Evolutionary conservation across 1,140 invertebrate genomes (phyloP), one percentile per base, ranked within the genome.

Genomic region (Heliconius nattereri): DNA sequence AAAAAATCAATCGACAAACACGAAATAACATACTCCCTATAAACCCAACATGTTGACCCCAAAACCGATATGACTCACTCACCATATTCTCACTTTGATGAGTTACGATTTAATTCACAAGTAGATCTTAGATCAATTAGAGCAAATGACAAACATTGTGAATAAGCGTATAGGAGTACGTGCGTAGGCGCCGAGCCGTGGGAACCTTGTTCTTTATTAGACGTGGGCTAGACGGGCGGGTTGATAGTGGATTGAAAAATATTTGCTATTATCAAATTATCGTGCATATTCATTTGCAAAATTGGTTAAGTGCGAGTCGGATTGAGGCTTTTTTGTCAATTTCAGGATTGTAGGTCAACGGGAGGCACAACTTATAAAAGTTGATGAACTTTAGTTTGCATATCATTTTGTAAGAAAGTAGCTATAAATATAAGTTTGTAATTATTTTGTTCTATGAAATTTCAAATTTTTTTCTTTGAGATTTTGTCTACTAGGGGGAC

Each of bases 51-150:
- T 23, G 29, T 23, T 60, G 49, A 73, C 52, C 52, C 29, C 57
- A 75, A 79, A 73, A 75, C 52, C 40, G 9, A 23, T 71, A 35
- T 79, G 78, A 79, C 13, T 79, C 78, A 76, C 72, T 13, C 57
- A 81, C 49, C 23, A 77, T 78, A 85, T 85, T 83, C 84, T 85
- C 78, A 80, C 75, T 76, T 73, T 73, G 74, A 73, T 76, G 79
- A 80, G 71, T 73, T 54, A 80, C 79, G 89, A 91, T 92, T 91
- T 90, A 92, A 92, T 92, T 91, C 87, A 88, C 86, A 85, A 89
- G 86, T 89, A 91, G 89, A 90, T 89, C 86, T 88, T 87, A 85
- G 90, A 91, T 91, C 91, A 92, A 92, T 92, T 92, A 92, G 85
- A 85, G 86, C 88, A 92, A 85, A 92, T 91, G 91, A 92, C 91